Base-by-base conservation (phyloP, 37 sponge, comb jelly and placozoan species). In the Oscarella lobularis region DNA sequence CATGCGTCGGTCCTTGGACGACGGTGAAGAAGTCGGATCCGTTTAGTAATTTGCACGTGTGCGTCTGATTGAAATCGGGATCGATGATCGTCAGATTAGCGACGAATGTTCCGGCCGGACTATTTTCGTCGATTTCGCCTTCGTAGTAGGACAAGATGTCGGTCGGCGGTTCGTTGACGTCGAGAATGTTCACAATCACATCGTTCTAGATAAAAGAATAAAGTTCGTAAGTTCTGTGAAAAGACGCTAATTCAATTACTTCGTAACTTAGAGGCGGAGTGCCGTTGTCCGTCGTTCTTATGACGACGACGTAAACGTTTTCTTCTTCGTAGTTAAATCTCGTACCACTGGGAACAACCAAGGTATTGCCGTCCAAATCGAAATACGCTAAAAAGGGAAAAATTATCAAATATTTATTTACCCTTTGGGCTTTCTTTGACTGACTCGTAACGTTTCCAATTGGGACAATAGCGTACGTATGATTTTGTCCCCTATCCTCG, bases 91-190 rank as follows among this genome's bases (percentile, higher is more conserved):
- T 48, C 60, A 48, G 60, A 48, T 48, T 48, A 20, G 60, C 60
- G 60, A 48, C 60, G 14, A 9, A 48, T 20, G 60, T 48, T 9
- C 60, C 60, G 60, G 60, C 60, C 60, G 60, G 60, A 48, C 60
- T 48, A 20, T 48, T 48, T 20, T 48, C 60, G 9, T 48, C 60
- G 60, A 48, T 48, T 20, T 48, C 60, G 60, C 20, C 60, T 48
- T 20, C 20, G 20, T 20, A 27, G 60, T 48, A 48, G 14, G 60
- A 48, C 20, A 48, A 9, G 60, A 48, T 48, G 60, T 20, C 20
- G 14, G 71, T 30, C 31, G 71, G 71, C 71, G 71, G 71, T 20
- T 68, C 71, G 31, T 68, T 68, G 5, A 68, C 71, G 31, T 68
- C 71, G 4, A 68, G 31, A 5, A 68, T 35, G 6, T 5, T 5